Evolutionary conservation across 2,797 vertebrate genomes (phyloP), one percentile per base, ranked within the genome.

Genomic region (Alexandromys oeconomus): DNA sequence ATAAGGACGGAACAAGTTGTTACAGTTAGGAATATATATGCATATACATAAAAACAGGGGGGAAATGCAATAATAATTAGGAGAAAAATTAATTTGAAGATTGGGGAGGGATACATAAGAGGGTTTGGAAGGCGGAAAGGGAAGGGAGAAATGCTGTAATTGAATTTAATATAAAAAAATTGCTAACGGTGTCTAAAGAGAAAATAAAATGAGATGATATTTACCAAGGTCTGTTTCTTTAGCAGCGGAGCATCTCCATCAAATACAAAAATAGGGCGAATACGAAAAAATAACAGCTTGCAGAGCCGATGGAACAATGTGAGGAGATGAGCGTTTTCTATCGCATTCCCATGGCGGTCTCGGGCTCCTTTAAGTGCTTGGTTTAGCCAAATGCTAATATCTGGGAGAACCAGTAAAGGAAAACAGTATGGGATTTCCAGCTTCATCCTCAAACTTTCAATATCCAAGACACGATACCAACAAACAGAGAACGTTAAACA

Each of bases 301-400:
- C 99, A 99, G 97, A 99, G 98, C 2, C 99, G 99, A 95, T 99
- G 98, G 94, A 99, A 99, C 79, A 99, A 98, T 2, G 99, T 99
- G 97, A 99, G 99, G 71, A 99, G 99, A 94, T 99, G 99, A 67
- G 99, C 99, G 65, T 99, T 99, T 85, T 99, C 99, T 43, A 99
- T 95, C 0, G 99, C 98, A 97, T 99, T 98, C 48, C 99, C 99
- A 1, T 99, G 98, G 8, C 97, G 98, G 97, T 99, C 99, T 76
- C 99, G 99, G 84, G 99, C 99, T 6, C 99, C 99, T 97, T 99
- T 99, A 79, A 99, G 98, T 0, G 99, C 99, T 97, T 99, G 99
- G 98, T 99, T 99, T 97, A 99, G 98, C 99, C 99, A 99, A 98
- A 99, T 99, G 93, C 99, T 99, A 97, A 99, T 99, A 98, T 99